Base-by-base conservation (phyloP, 1,140 invertebrate species). In the Trichonephila clavata region DNA sequence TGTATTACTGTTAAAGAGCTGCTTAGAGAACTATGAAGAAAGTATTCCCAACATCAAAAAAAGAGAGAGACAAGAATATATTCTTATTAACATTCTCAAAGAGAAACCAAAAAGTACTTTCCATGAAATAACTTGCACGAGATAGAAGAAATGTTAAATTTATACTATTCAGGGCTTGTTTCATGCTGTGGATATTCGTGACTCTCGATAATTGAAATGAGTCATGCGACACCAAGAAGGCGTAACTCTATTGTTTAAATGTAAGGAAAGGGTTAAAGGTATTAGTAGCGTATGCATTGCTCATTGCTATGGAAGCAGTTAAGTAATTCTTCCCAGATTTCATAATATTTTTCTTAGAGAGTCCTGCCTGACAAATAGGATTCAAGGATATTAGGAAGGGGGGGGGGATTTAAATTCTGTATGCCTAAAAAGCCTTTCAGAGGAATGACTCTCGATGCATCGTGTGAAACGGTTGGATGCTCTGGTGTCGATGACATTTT, bases 161-260 rank as follows among this genome's bases (percentile, higher is more conserved):
- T 63, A 21, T 68, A 77, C 32, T 2, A 39, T 18, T 39, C 16
- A 8, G 14, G 32, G 16, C 32, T 20, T 27, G 14, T 24, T 20
- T 20, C 27, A 39, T 18, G 71, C 24, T 32, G 6, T 5, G 14
- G 14, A 21, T 13, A 18, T 77, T 20, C 32, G 71, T 32, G 27
- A 39, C 71, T 32, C 71, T 2, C 18, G 18, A 77, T 77, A 39
- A 18, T 18, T 18, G 14, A 77, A 77, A 39, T 21, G 71, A 77
- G 32, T 39, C 71, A 77, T 77, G 16, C 27, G 71, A 77, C 18
- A 18, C 71, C 27, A 27, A 77, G 27, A 77, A 77, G 32, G 27
- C 14, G 71, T 27, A 77, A 13, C 71, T 16, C 71, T 77, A 77
- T 77, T 77, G 71, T 77, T 77, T 77, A 77, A 77, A 39, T 39